Base-by-base conservation (phyloP, 2,797 vertebrate species). In the Novumbra hubbsi region DNA sequence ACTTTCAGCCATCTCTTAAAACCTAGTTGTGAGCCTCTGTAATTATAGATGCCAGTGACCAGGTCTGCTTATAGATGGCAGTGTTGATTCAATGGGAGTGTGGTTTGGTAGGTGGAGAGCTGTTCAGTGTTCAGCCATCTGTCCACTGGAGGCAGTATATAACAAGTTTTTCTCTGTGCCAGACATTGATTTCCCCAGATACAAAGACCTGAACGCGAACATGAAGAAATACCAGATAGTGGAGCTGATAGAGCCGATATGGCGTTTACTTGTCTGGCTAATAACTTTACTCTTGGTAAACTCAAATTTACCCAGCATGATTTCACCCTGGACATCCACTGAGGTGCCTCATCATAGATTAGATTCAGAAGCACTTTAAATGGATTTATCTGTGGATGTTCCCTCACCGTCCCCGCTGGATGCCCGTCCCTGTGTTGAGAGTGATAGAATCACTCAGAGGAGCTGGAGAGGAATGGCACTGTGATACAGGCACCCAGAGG, bases 11-110 rank as follows among this genome's bases (percentile, higher is more conserved):
- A 45, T 45, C 7, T 1, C 41, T 45, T 3, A 57, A 57, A 57
- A 21, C 55, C n/a, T 57, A 24, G n/a, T 45, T 57, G 55, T 24
- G 9, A 21, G 55, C 9, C 55, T 45, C 41, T 21, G 55, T 57
- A n/a, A n/a, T 21, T 57, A n/a, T 21, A 21, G 21, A 76, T 72
- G 12, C 3, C 9, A 63, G 68, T 64, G 12, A 21, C 16, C 55
- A 49, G 15, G 16, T 5, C 71, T 65, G 68, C 86, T 91, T 88
- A 73, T 76, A 89, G 91, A 82, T 89, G 89, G 89, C 89, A 88
- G 88, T 88, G 45, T 89, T 86, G 81, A 27, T 77, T 76, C 79
- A 81, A 70, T 76, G 1, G 45, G 45, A 67, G 3, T 2, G 41
- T 12, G 1, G 41, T 45, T 45, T 3, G 7, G 62, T 67, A n/a